These are phyloP conservation scores for Thymelicus sylvestris DNA, from an alignment of 2,888 invertebrate species.

Conservation along the genomic window DNA sequence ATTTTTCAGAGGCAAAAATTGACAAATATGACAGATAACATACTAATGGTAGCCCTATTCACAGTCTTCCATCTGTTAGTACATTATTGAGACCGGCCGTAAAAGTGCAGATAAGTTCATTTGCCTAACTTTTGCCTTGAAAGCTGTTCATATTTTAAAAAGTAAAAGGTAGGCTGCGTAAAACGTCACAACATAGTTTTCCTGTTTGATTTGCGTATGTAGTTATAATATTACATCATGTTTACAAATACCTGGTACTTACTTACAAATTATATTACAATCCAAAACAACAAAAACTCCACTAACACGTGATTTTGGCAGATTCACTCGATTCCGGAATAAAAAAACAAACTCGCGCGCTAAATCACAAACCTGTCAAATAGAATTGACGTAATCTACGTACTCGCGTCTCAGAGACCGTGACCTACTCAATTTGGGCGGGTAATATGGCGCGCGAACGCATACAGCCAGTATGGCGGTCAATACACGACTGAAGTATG, in stretches of 20 bases:
- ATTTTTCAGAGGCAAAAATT: too few species aligned
- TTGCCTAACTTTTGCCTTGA: constrained; percentile 13
- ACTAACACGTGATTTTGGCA: constrained; percentile 15
- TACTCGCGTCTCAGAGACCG: not conserved
- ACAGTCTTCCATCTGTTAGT: too few species aligned
- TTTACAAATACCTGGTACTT: constrained; percentile 38
- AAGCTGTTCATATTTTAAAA: constrained; percentile 9
- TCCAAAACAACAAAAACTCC: constrained; percentile 39
- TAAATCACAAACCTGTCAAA: constrained; percentile 37
- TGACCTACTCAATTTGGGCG: constrained; percentile 40
- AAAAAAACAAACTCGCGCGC: constrained; percentile 42
- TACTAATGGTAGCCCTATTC: too few species aligned
- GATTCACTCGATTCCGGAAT: constrained; percentile 10
- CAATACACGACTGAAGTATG: constrained; percentile 37
- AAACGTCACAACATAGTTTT: constrained; percentile 24
- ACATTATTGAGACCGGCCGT: too few species aligned
- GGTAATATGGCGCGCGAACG: constrained; percentile 42
- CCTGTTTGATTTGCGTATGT: constrained; percentile 19
- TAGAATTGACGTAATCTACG: constrained; percentile 28
- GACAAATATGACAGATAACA: too few species aligned
- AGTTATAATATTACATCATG: constrained; percentile 40
- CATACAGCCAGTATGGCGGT: constrained; percentile 20
- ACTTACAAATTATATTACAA: constrained; percentile 40
- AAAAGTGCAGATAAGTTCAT: not conserved
- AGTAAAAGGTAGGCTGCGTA: not conserved